Evolutionary conservation across 23 tunicate genomes (phyloP).

Genomic region (Botrylloides violaceus): DNA sequence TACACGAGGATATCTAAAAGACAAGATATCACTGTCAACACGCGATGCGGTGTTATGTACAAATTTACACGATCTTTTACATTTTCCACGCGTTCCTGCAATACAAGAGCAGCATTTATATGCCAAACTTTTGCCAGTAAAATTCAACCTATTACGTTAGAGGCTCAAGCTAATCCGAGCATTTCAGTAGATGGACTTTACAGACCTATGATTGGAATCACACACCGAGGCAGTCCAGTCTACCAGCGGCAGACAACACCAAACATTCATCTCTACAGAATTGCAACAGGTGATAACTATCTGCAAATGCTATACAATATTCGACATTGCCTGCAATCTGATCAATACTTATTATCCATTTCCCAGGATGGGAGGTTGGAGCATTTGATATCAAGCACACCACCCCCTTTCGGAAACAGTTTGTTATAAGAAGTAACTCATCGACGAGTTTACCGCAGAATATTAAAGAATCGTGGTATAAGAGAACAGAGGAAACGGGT

Average conservation of each 20-base stretch:
- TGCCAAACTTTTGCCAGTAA: background rate
- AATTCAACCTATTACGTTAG: background rate
- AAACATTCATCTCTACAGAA: background rate
- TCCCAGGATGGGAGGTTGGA: conserved; percentile 14
- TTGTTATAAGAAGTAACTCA: background rate
- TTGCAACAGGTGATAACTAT: no score
- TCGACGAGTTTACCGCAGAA: background rate
- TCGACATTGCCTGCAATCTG: no score
- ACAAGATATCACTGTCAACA: background rate
- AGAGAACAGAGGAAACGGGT: background rate
- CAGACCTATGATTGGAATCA: background rate
- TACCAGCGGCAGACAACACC: background rate
- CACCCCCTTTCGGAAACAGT: background rate
- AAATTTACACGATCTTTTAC: background rate
- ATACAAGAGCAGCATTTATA: background rate
- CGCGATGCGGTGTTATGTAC: background rate
- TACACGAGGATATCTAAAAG: background rate
- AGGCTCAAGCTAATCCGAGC: background rate
- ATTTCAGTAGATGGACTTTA: background rate
- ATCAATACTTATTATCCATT: no score
- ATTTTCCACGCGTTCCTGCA: background rate
- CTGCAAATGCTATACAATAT: no score
- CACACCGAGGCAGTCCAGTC: background rate
- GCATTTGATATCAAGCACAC: background rate
- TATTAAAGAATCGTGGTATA: background rate